Percentiles rank a stretch among this genome's conserved stretches.
Evolutionary conservation across 2,888 invertebrate species (phyloP).

Genomic region (Cephonodes hylas): DNA sequence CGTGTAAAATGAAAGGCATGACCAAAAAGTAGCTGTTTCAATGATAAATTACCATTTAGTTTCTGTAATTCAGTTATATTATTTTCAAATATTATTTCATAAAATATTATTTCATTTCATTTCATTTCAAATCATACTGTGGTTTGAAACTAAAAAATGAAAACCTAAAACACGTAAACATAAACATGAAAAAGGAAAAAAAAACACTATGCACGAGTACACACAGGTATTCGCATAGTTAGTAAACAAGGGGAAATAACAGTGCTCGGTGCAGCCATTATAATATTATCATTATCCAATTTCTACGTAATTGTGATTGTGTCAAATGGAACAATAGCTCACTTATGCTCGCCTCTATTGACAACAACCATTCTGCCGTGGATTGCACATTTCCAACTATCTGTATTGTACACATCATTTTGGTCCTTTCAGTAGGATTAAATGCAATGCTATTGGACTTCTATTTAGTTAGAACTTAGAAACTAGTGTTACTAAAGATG

Average conservation of each 20-base stretch:
- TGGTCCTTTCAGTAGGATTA: background rate
- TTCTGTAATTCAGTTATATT: no score
- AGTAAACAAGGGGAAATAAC: conserved; percentile 4
- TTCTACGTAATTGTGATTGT: conserved; percentile 1
- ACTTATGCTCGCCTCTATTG: background rate
- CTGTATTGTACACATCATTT: background rate
- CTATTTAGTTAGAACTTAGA: background rate
- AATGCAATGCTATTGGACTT: background rate
- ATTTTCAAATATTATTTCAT: no score
- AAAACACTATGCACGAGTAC: background rate
- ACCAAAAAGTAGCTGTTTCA: no score
- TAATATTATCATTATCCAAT: conserved; percentile 1
- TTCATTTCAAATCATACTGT: no score
- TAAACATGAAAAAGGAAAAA: background rate
- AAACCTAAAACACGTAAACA: background rate
- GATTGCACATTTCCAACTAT: background rate
- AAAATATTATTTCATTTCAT: no score
- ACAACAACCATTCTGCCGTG: background rate
- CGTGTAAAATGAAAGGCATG: no score
- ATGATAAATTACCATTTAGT: no score
- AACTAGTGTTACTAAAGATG: no score
- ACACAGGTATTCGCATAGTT: background rate
- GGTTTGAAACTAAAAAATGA: background rate
- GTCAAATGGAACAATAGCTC: background rate
- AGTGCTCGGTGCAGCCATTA: background rate